Conservation (phyloP, 2,888 invertebrate genomes). For the Panzeria rudis region DNA sequence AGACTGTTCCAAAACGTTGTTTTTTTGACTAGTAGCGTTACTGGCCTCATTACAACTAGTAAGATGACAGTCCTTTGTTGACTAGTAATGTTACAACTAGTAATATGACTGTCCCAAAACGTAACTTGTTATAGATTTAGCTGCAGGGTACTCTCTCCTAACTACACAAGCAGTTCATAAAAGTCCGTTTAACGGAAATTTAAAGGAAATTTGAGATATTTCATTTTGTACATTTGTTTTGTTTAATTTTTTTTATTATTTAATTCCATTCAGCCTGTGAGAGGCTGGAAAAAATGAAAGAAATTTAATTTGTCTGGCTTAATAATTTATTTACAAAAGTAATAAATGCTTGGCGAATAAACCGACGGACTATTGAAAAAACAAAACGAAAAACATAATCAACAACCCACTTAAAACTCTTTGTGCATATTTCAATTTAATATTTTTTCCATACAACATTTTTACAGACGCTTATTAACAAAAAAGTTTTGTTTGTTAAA, state of each 20-base stretch:
- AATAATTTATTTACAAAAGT: slow-evolving; percentile 70
- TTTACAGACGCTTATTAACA: neutral
- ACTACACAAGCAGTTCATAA: slow-evolving; percentile 29
- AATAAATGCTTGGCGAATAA: slow-evolving; percentile 55
- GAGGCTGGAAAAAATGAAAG: slow-evolving; percentile 18
- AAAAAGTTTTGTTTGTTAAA: neutral
- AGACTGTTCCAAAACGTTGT: too few relatives aligned
- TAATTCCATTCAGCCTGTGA: slow-evolving; percentile 8
- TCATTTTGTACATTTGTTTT: slow-evolving; percentile 30
- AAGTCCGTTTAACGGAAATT: slow-evolving; percentile 57
- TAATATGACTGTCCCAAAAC: too few relatives aligned
- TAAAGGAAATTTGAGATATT: slow-evolving; percentile 68
- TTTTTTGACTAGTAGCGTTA: too few relatives aligned
- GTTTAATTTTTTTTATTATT: slow-evolving; percentile 29
- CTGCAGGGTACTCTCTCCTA: too few relatives aligned
- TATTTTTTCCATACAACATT: slow-evolving; percentile 6
- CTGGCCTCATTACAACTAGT: too few relatives aligned
- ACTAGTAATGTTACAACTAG: too few relatives aligned
- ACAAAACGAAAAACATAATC: slow-evolving; percentile 12
- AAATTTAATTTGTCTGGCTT: slow-evolving; percentile 71
- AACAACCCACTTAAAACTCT: slow-evolving; percentile 52
- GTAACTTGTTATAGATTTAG: too few relatives aligned
- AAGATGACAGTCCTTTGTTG: too few relatives aligned
- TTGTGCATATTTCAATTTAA: slow-evolving; percentile 14
- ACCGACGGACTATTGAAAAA: slow-evolving; percentile 10